Base-by-base conservation (phyloP, 2,113 vertebrate genomes). In the Vidua macroura region DNA sequence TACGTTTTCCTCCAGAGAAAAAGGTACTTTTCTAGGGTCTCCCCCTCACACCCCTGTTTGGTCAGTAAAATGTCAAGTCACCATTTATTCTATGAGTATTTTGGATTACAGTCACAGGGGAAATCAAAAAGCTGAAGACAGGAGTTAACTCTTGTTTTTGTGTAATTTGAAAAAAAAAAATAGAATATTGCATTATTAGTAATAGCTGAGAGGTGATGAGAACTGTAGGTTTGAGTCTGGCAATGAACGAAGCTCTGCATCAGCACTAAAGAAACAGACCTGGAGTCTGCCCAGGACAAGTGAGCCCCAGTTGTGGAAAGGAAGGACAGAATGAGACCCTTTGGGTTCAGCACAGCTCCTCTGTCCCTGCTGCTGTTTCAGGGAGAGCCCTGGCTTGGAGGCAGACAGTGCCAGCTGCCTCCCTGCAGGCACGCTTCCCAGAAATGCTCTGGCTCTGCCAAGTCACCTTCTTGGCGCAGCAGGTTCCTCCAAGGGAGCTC, bases 221-320 rank as follows among this genome's bases (percentile, higher is more conserved):
- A 92, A 55, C 63, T 8, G 6, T 25, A 41, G 39, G 60, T 27
- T 21, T 76, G 67, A 60, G n/a, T 12, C 10, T 58, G 59, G 55
- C 68, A 46, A 7, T 4, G 12, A 66, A 14, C 13, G 21, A 77
- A 81, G 33, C 25, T 60, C 55, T 73, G 31, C 31, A 53, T 23
- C 6, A 0, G 43, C 86, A 18, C 43, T 25, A 44, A 43, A 64
- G 15, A 49, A 24, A 11, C 11, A 64, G n/a, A 20, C 9, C 6
- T 31, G 20, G 48, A 74, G 17, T 24, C 10, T 35, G 48, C 64
- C 0, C 0, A 83, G 76, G 20, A 55, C 22, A 27, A 39, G 41
- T 0, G 1, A 68, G 55, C 58, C 20, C 33, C 33, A 9, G 25
- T 3, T 0, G 0, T 3, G 56, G 51, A 48, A 49, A 20, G 37